A percentile compares a stretch with the other conserved stretches of the same genome.
Evolutionary conservation across 2,888 invertebrate species (phyloP).

Genomic region (Sesamia inferens): DNA sequence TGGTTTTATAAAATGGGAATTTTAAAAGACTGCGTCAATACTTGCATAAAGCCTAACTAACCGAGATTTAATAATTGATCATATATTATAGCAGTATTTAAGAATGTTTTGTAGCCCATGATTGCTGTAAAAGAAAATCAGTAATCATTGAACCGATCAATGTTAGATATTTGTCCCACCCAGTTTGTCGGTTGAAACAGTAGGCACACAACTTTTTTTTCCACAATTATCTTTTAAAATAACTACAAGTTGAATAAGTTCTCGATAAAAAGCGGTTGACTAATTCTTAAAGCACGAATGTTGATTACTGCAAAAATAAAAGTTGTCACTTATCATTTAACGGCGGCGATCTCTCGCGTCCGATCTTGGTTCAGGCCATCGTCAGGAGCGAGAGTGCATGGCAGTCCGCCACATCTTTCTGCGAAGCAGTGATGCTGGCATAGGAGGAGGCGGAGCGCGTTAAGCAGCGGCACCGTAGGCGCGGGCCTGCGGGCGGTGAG

Average conservation of each 20-base stretch:
- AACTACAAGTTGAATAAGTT: background rate
- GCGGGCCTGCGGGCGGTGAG: too few relatives aligned
- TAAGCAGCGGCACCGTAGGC: too few relatives aligned
- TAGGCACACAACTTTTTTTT: background rate
- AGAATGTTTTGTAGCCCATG: slow-evolving; percentile 10
- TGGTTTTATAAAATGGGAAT: too few relatives aligned
- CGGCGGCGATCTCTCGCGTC: too few relatives aligned
- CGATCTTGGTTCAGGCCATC: too few relatives aligned
- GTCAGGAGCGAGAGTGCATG: too few relatives aligned
- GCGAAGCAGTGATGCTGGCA: too few relatives aligned
- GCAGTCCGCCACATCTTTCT: too few relatives aligned
- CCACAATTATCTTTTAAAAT: background rate
- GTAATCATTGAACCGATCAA: slow-evolving; percentile 42
- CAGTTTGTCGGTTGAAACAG: slow-evolving; percentile 22
- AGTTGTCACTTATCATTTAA: background rate
- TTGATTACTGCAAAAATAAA: background rate
- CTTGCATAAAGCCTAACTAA: background rate
- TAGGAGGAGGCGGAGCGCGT: too few relatives aligned
- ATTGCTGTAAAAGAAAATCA: slow-evolving; percentile 39
- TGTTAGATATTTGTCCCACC: slow-evolving; percentile 11
- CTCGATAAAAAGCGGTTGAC: background rate
- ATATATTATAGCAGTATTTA: background rate
- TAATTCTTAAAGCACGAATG: background rate
- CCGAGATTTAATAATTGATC: slow-evolving; percentile 8
- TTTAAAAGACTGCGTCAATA: too few relatives aligned